Base-by-base conservation (phyloP, 2,888 invertebrate genomes). In the Actias luna region DNA sequence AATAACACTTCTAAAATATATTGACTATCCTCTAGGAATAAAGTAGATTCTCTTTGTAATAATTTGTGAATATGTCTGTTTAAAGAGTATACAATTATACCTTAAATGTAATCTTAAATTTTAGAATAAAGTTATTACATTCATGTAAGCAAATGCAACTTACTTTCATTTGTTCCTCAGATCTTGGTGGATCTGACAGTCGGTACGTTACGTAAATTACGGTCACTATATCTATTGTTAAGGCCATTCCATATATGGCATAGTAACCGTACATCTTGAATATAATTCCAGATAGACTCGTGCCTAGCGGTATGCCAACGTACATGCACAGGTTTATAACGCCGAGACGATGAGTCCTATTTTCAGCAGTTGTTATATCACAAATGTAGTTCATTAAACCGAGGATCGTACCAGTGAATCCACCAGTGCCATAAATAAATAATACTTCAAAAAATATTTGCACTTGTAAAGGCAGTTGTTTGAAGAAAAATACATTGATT, bases 131-230 rank as follows among this genome's bases (percentile, higher is more conserved):
- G 31, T 58, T 1, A 33, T 22, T 27, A 36, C 12, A 1, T 33
- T 18, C 10, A 14, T 14, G 3, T 2, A 58, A 31, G 22, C 46
- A 50, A 22, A 16, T 39, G 4, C 4, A 12, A 63, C 63, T 65
- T 58, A 67, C 67, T 62, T 14, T 39, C 42, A 58, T 65, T n/a
- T 4, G 94, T 93, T 78, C 95, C 95, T 2, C 95, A 94, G 14
- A 96, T 95, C 79, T 61, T 3, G 18, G 27, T 18, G 63, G 64
- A 63, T 67, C 65, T 29, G 35, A 31, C 12, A 67, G 8, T 29
- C 64, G 27, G 7, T 62, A 65, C 12, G 55, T 25, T n/a, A 65
- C 16, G 31, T 67, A 67, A 0, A 29, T 27, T 12, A 62, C n/a
- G 35, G 63, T 67, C 12, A 58, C 5, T 2, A 46, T 7, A 2